Evolutionary conservation across 2,797 vertebrate genomes (phyloP).

Genomic region (Potorous gilbertii): DNA sequence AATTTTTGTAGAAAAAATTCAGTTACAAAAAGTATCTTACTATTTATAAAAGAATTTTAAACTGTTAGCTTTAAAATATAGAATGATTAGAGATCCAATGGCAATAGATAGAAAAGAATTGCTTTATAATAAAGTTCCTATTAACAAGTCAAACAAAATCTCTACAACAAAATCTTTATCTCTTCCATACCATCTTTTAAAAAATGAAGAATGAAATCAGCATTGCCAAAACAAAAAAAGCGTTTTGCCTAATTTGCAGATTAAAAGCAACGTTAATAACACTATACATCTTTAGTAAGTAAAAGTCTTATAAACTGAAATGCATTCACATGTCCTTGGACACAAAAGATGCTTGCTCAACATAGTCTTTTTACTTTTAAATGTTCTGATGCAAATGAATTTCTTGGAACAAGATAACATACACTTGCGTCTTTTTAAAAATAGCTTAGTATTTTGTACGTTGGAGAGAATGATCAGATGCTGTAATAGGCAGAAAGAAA

Average conservation of each 20-base stretch:
- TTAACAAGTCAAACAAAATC: neutral
- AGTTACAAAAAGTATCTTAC: neutral
- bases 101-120: neutral
- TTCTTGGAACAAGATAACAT: conserved; percentile 79
- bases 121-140: neutral
- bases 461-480: conserved; percentile 79
- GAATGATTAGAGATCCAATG: neutral
- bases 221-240: conserved; percentile 48
- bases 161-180: conserved; percentile 47
- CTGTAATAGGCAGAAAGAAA: conserved; percentile 74
- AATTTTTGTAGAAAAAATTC: neutral
- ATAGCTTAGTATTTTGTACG: conserved; percentile 77
- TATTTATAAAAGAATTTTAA: neutral
- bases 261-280: conserved; percentile 62
- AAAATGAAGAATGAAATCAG: conserved; percentile 22
- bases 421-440: conserved; percentile 79
- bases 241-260: conserved; percentile 48
- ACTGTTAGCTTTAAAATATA: neutral
- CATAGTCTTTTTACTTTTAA: conserved; percentile 81
- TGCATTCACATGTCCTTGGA: conserved; percentile 70
- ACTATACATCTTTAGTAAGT: conserved; percentile 66
- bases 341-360: conserved; percentile 77
- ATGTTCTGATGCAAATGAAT: conserved; percentile 80
- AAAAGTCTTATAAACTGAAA: conserved; percentile 74
- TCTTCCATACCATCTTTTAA: conserved; percentile 40